Evolutionary conservation across 2,113 vertebrate species (phyloP).

Genomic region (Oryctolagus cuniculus): DNA sequence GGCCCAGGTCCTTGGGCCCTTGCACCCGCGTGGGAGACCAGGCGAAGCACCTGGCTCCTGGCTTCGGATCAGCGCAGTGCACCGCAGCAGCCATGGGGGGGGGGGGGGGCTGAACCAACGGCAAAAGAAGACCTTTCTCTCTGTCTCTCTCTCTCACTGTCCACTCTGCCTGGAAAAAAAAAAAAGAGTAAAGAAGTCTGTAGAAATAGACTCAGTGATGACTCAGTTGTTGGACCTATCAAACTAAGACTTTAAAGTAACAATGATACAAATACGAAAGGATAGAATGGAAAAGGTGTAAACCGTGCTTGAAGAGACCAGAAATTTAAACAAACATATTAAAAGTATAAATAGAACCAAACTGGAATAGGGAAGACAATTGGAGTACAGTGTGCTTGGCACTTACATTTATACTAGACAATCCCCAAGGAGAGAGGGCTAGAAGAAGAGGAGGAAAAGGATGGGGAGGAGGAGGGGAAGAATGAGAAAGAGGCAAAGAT

Average conservation of each 20-base stretch:
- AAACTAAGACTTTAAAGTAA: neutral
- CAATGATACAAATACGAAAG: neutral
- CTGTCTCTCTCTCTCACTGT: too few relatives aligned
- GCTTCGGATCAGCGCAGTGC: too few relatives aligned
- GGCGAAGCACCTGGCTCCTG: too few relatives aligned
- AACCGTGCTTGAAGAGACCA: neutral
- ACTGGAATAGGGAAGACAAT: neutral
- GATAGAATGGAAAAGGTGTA: neutral
- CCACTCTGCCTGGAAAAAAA: too few relatives aligned
- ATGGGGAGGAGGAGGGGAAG: neutral
- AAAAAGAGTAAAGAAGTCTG: slow-evolving; percentile 6
- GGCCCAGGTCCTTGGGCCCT: too few relatives aligned
- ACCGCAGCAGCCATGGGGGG: too few relatives aligned
- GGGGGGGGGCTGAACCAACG: too few relatives aligned
- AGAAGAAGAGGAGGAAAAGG: neutral
- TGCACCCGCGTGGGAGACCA: too few relatives aligned
- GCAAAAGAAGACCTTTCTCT: too few relatives aligned
- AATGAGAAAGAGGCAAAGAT: neutral
- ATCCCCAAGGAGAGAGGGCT: neutral
- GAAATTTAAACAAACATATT: neutral
- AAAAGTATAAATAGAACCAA: neutral
- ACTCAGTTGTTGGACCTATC: neutral
- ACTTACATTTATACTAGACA: neutral
- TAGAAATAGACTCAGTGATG: neutral
- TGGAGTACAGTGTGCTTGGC: neutral